Evolutionary conservation across 1,140 invertebrate genomes (phyloP).

Genomic region (Conus ventricosus): DNA sequence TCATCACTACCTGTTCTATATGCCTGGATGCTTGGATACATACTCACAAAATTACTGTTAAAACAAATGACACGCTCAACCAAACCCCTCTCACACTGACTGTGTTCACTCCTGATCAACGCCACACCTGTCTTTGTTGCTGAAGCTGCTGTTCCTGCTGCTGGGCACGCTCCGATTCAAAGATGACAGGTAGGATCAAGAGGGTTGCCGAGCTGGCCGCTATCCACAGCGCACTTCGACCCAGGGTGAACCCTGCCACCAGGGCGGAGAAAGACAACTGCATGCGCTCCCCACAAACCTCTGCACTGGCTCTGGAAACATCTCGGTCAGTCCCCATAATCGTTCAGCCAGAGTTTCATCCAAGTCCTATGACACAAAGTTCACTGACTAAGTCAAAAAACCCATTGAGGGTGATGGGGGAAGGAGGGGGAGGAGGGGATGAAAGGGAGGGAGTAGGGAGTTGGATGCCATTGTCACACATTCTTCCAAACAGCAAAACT

Average conservation of each 20-base stretch:
- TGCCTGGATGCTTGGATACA: no score
- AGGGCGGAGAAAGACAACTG: constrained; percentile 57
- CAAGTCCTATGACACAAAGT: constrained; percentile 42
- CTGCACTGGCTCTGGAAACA: constrained; percentile 91
- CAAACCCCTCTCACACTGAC: no score
- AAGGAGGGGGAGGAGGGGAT: no score
- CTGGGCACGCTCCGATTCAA: constrained; percentile 93
- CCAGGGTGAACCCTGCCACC: constrained; percentile 82
- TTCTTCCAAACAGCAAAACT: no score
- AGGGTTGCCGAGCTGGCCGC: constrained; percentile 92
- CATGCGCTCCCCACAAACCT: constrained; percentile 79
- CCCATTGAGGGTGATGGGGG: no score
- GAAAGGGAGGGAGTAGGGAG: no score
- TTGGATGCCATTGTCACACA: no score
- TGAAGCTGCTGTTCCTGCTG: constrained; percentile 93
- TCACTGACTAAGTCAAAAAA: no score
- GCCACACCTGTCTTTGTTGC: constrained; percentile 91
- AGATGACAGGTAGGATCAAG: constrained; percentile 91
- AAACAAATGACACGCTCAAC: no score
- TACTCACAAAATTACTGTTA: no score
- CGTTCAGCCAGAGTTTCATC: constrained; percentile 92
- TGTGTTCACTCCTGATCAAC: background rate
- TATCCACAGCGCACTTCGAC: constrained; percentile 86
- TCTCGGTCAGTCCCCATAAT: constrained; percentile 92
- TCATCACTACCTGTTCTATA: no score